Evolutionary conservation across 2,113 vertebrate species (phyloP).

Genomic region (Gallinago paraguaiae): DNA sequence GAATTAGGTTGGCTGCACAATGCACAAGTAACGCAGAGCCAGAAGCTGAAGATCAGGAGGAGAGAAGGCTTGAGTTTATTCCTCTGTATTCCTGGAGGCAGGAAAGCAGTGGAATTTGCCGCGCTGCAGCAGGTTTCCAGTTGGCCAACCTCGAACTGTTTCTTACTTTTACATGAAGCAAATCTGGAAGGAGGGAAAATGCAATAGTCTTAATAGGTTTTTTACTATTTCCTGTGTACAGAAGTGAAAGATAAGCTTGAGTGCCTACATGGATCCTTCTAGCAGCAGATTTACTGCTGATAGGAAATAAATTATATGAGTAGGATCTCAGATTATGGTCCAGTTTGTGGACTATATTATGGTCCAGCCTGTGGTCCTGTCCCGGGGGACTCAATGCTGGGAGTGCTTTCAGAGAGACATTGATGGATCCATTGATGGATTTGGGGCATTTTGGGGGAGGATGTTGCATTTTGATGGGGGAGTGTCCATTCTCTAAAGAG

Average conservation of each 20-base stretch:
- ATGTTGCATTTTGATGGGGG: not conserved
- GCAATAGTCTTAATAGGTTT: not conserved
- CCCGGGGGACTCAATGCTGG: not conserved
- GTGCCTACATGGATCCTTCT: not conserved
- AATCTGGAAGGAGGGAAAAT: not conserved
- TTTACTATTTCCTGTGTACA: not conserved
- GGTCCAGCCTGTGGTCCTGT: not conserved
- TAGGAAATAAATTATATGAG: not conserved
- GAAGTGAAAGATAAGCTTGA: not conserved
- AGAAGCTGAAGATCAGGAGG: not conserved
- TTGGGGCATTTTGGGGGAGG: not conserved
- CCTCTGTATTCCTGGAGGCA: not conserved
- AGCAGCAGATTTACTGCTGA: not conserved
- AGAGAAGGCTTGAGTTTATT: not conserved
- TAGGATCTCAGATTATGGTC: not conserved
- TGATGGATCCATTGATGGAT: not conserved
- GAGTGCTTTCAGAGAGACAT: fast-evolving
- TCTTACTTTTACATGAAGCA: not conserved
- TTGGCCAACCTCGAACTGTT: not conserved
- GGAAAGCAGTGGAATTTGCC: not conserved
- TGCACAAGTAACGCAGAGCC: not conserved
- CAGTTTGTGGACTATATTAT: not conserved
- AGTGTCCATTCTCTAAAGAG: not conserved
- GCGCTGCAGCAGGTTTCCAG: not conserved
- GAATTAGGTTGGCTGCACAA: not conserved